A percentile compares a stretch with the other conserved stretches of the same genome.
Conservation (phyloP, 2,113 vertebrate genomes). For the Lutjanus erythropterus region DNA sequence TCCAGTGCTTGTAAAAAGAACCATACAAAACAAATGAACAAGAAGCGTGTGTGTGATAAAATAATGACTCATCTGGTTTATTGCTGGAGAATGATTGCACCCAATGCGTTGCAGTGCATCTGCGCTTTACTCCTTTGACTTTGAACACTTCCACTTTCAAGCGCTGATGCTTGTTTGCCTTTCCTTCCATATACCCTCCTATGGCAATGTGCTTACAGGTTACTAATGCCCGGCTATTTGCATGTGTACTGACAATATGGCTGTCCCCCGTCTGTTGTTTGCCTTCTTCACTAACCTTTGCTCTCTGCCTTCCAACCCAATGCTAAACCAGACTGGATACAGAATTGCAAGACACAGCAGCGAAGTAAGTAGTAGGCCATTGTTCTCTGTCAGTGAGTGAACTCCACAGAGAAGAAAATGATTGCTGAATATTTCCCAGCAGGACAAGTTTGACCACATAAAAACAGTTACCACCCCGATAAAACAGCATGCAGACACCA, state of each 20-base stretch:
- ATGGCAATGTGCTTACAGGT: conserved; percentile 19
- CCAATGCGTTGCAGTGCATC: conserved; percentile 28
- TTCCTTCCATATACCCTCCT: conserved; percentile 3
- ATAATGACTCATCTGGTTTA: neutral
- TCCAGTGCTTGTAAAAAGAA: neutral
- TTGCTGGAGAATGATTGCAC: neutral
- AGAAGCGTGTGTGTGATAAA: too few relatives aligned
- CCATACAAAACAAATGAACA: too few relatives aligned
- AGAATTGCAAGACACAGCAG: conserved; percentile 89
- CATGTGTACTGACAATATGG: conserved; percentile 48
- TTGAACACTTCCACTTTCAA: conserved; percentile 13
- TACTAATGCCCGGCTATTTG: conserved; percentile 52
- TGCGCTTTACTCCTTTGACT: conserved; percentile 12
- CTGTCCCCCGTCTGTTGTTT: neutral
- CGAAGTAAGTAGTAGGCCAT: conserved; percentile 87
- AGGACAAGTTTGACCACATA: neutral
- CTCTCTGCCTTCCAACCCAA: conserved; percentile 65
- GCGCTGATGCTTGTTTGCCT: conserved; percentile 23
- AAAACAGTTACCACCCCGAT: neutral
- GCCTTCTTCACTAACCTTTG: conserved; percentile 47
- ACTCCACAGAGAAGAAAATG: neutral
- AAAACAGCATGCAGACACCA: neutral
- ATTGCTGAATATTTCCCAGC: neutral
- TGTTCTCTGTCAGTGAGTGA: conserved; percentile 4
- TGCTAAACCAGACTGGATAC: conserved; percentile 91